A percentile compares a stretch with the other conserved stretches of the same genome.
phyloP scores from a whole-genome alignment of 2,797 vertebrate species.

The Tympanoctomys barrerae region DNA sequence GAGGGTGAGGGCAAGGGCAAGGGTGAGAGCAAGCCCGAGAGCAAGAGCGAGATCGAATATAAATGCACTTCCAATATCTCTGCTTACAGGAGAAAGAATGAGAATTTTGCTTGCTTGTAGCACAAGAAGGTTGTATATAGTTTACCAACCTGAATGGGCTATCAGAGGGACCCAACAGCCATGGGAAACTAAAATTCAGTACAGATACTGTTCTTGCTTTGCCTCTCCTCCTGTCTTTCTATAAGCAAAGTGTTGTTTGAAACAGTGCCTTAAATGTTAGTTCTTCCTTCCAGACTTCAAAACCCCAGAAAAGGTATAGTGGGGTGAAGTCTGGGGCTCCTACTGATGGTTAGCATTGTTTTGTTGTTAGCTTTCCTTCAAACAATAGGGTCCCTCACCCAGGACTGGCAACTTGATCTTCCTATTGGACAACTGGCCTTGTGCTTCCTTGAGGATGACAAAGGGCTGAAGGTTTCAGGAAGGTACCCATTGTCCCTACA shows the following conservation, averaged over 20 bases:
- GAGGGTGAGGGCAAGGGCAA: not conserved
- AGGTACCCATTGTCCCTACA: not conserved
- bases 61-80: not conserved
- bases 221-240: not conserved
- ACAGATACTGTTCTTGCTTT: not conserved
- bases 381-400: not conserved
- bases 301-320: not conserved
- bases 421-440: not conserved
- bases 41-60: not conserved
- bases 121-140: not conserved
- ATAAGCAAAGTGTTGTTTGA: not conserved
- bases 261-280: not conserved
- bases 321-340: not conserved
- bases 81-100: not conserved
- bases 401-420: not conserved
- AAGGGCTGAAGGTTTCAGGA: not conserved
- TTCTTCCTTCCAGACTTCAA: not conserved
- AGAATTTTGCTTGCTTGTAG: not conserved
- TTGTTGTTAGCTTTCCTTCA: not conserved
- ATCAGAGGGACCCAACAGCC: not conserved
- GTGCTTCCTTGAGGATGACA: not conserved
- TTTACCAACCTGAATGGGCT: not conserved
- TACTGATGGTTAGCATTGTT: not conserved
- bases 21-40: not conserved
- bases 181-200: not conserved